Percentiles rank a stretch among this genome's conserved stretches.
These are phyloP conservation scores for Chrysochloris asiatica DNA, from an alignment of 2,113 vertebrate species.

Conservation along the genomic window DNA sequence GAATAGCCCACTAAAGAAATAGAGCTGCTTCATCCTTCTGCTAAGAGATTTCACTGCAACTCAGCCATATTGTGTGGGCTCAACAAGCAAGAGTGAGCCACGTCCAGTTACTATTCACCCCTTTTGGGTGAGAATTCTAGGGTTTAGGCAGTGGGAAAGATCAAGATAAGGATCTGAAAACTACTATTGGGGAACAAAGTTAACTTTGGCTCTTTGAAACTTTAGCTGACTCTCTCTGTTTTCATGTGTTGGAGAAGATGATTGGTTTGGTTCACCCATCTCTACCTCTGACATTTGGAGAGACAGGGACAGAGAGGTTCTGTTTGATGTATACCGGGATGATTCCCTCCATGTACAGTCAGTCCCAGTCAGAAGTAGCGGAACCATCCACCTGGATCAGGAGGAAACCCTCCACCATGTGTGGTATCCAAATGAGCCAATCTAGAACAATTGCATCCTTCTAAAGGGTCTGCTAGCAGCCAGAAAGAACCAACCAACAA, in stretches of 20 bases:
- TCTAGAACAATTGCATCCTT: neutral
- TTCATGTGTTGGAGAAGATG: neutral
- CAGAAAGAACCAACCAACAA: neutral
- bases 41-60: neutral
- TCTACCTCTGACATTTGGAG: neutral
- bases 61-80: neutral
- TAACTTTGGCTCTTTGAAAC: neutral
- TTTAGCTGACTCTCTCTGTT: neutral
- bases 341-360: neutral
- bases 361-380: neutral
- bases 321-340: neutral
- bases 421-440: neutral
- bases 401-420: neutral
- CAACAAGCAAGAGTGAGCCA: neutral
- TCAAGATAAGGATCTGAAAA: neutral
- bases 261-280: neutral
- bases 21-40: neutral
- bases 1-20: too few species aligned
- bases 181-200: neutral
- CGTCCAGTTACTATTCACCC: neutral
- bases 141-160: neutral
- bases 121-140: neutral
- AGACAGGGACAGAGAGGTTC: neutral
- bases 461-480: neutral
- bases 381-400: neutral